These are phyloP conservation scores for Agrilus mali DNA, from an alignment of 2,888 invertebrate genomes.

Conservation along the genomic window DNA sequence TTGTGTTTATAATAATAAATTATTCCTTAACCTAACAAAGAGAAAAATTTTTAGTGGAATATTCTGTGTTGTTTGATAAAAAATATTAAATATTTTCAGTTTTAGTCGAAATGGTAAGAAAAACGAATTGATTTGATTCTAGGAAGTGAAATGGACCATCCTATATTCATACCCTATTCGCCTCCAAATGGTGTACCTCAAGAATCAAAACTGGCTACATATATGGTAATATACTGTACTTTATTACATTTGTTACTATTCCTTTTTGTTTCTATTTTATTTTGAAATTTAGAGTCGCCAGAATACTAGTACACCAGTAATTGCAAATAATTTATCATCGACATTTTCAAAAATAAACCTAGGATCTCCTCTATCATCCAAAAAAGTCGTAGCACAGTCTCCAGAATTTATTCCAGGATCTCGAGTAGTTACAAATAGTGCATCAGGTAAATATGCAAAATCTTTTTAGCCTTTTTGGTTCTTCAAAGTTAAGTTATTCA, in stretches of 20 bases:
- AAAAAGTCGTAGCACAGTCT: conserved; percentile 40
- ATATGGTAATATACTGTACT: conserved; percentile 49
- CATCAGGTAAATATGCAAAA: conserved; percentile 13
- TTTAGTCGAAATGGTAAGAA: too few relatives aligned
- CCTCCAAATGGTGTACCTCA: conserved; percentile 64
- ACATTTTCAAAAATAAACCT: conserved; percentile 26
- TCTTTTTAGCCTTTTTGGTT: not conserved
- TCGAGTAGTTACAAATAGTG: conserved; percentile 18
- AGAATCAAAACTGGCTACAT: conserved; percentile 74
- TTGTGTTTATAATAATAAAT: too few relatives aligned
- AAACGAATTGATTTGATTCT: not conserved
- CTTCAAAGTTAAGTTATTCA: not conserved
- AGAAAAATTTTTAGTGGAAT: too few relatives aligned
- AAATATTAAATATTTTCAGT: too few relatives aligned
- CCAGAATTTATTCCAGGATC: conserved; percentile 41
- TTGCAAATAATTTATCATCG: conserved; percentile 22
- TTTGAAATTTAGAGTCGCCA: conserved; percentile 22
- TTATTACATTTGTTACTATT: conserved; percentile 2
- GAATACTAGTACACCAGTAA: conserved; percentile 23
- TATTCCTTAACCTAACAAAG: too few relatives aligned
- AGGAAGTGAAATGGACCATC: conserved; percentile 55
- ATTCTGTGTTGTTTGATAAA: too few relatives aligned
- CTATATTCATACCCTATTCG: conserved; percentile 55
- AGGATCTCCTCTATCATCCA: conserved; percentile 27
- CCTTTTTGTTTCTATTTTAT: conserved; percentile 6